These are phyloP conservation scores for Heliconius eleuchia DNA, from an alignment of 1,140 invertebrate genomes.

Conservation along the genomic window DNA sequence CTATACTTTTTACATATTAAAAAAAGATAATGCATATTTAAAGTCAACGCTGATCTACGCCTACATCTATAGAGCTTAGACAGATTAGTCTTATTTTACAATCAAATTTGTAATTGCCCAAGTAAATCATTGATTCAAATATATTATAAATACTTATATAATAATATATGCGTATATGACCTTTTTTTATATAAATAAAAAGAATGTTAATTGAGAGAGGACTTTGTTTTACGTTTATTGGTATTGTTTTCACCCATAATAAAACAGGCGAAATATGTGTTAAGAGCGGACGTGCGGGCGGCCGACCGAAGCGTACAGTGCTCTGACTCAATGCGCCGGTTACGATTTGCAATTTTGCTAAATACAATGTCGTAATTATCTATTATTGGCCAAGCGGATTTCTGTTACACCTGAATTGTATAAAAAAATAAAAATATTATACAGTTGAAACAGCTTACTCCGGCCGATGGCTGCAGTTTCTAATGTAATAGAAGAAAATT, in stretches of 20 bases:
- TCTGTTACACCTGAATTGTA: background rate
- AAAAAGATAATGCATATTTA: too few relatives aligned
- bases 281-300: constrained; percentile 46
- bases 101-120: too few relatives aligned
- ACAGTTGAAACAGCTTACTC: background rate
- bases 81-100: too few relatives aligned
- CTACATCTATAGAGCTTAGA: too few relatives aligned
- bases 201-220: too few relatives aligned
- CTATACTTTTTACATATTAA: too few relatives aligned
- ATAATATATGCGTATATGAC: too few relatives aligned
- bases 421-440: background rate
- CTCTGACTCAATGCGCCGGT: constrained; percentile 50
- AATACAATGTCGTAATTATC: constrained; percentile 32
- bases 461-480: background rate
- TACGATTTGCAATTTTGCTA: constrained; percentile 55
- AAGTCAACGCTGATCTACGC: too few relatives aligned
- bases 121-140: too few relatives aligned
- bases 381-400: constrained; percentile 6
- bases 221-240: background rate
- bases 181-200: too few relatives aligned
- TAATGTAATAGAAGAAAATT: background rate
- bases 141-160: too few relatives aligned
- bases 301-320: constrained; percentile 47
- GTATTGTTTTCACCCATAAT: constrained; percentile 18
- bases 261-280: constrained; percentile 28